Evolutionary conservation across 2,113 vertebrate genomes (phyloP), one percentile per base, ranked within the genome.

Genomic region (Scolopax mira): DNA sequence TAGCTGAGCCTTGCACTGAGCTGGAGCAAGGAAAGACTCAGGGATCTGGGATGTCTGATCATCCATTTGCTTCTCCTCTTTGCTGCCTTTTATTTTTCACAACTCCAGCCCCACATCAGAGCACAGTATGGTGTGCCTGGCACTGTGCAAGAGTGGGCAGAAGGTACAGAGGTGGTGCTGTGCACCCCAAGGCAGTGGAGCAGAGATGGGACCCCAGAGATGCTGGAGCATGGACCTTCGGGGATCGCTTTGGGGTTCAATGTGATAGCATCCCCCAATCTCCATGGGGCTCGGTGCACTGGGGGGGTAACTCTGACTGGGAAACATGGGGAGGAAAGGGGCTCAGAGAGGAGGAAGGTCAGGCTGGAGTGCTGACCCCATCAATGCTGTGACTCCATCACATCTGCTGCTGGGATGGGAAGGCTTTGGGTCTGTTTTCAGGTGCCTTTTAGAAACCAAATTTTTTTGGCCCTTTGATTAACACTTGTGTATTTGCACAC

Each of bases 371-470:
- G 28, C 31, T 35, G 79, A 31, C 22, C 25, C 49, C n/a, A 25
- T 8, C 0, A 1, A 54, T 2, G 11, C 2, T 27, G 23, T 1
- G 9, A 49, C 37, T 10, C 64, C 60, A 28, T n/a, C 64, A 37
- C 39, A 55, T 17, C 35, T 8, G 35, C 30, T 52, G 24, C 30
- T 30, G 46, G 13, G 35, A 6, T 0, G 0, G 46, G 19, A 54
- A 5, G 11, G 16, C 18, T 88, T 75, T 18, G 39, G 9, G 4
- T 88, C 62, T 69, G 17, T 23, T 64, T 62, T 25, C 35, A 79
- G 28, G 7, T 1, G 6, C 21, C 18, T 77, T 84, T 73, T 61
- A 21, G 25, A 58, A 92, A 28, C 3, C 41, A 27, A 5, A 6
- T n/a, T 52, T 64, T n/a, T 52, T 64, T 60, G 62, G 8, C 33